Conservation (phyloP, 2,797 vertebrate species). For the Sphenopsis melanotis region DNA sequence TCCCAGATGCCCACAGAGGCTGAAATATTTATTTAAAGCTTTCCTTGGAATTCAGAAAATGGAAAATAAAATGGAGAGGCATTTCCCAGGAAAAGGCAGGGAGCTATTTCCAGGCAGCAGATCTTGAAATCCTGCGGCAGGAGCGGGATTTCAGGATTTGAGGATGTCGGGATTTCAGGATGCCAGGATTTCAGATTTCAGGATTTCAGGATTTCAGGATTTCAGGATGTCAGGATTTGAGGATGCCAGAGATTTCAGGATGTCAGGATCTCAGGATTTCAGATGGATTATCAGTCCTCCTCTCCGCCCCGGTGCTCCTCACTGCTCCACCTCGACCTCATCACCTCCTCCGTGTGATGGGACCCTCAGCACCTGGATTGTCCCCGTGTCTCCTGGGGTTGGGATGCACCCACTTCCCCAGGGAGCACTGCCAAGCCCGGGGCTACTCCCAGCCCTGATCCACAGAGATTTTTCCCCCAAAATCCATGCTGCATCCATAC, state of each 20-base stretch:
- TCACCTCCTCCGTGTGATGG: fast-evolving
- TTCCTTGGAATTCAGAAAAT: neutral
- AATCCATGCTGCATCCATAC: fast-evolving
- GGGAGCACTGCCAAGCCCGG: fast-evolving
- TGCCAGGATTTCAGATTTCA: no score
- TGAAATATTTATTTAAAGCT: neutral
- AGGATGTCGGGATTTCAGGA: neutral
- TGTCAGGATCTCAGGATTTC: neutral
- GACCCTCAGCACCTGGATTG: neutral
- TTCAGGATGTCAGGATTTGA: neutral
- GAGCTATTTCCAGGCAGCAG: neutral
- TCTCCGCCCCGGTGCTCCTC: fast-evolving
- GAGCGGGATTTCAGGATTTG: neutral
- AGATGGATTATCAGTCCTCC: fast-evolving
- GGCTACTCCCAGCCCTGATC: fast-evolving
- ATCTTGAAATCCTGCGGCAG: neutral
- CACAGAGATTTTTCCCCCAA: neutral
- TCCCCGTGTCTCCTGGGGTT: fast-evolving
- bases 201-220: neutral
- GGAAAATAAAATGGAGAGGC: neutral
- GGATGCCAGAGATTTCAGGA: neutral
- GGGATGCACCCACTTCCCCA: fast-evolving
- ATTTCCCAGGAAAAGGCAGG: neutral
- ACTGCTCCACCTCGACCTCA: neutral
- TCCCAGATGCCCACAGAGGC: neutral